Evolutionary conservation across 2,113 vertebrate genomes (phyloP).

Genomic region (Tupaia tana): DNA sequence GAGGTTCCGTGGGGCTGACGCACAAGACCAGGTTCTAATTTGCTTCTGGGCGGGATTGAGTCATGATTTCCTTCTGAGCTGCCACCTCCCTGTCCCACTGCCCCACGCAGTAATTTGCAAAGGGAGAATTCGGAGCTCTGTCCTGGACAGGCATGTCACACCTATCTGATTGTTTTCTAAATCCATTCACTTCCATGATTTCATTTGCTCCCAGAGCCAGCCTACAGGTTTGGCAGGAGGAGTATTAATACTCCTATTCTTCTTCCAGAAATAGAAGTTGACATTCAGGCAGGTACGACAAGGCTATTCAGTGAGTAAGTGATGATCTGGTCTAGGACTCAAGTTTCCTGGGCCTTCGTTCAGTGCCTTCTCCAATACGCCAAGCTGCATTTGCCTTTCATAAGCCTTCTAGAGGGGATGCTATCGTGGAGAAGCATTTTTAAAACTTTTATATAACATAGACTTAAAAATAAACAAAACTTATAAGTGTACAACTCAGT

Average conservation of each 20-base stretch:
- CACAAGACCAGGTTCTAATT: background rate
- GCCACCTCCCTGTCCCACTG: background rate
- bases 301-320: background rate
- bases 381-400: background rate
- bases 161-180: background rate
- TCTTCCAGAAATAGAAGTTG: background rate
- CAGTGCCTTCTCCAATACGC: background rate
- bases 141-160: accelerated
- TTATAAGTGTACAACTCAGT: background rate
- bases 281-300: background rate
- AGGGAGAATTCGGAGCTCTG: background rate
- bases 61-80: background rate
- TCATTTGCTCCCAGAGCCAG: background rate
- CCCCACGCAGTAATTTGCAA: background rate
- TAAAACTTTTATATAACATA: background rate
- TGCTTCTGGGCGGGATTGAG: background rate
- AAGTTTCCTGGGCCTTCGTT: background rate
- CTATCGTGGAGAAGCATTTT: background rate
- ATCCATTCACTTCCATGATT: background rate
- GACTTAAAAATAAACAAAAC: background rate
- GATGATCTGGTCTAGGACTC: background rate
- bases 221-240: background rate
- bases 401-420: background rate
- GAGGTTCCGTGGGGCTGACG: background rate
- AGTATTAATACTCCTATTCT: background rate